Evolutionary conservation across 1,140 invertebrate species (phyloP).

Genomic region (Chlorops oryzae): DNA sequence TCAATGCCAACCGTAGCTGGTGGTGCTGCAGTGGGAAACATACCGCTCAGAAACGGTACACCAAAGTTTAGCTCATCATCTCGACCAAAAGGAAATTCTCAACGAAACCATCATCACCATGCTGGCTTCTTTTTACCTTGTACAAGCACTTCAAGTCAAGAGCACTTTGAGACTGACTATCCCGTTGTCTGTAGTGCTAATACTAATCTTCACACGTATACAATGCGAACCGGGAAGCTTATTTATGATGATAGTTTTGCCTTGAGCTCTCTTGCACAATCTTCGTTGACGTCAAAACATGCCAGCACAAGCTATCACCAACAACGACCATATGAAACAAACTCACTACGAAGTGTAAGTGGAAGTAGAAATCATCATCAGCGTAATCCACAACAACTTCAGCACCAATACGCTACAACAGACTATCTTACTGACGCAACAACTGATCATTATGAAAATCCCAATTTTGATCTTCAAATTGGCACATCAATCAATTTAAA

Average conservation of each 20-base stretch:
- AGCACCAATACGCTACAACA: slow-evolving; percentile 6
- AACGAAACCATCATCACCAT: slow-evolving; percentile 49
- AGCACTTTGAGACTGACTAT: slow-evolving; percentile 72
- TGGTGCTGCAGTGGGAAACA: slow-evolving; percentile 24
- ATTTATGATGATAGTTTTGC: slow-evolving; percentile 60
- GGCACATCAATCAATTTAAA: not conserved
- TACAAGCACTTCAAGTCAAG: slow-evolving; percentile 67
- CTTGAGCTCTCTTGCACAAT: slow-evolving; percentile 26
- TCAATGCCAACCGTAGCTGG: slow-evolving; percentile 7
- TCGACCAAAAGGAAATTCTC: too few relatives aligned
- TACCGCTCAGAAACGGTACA: slow-evolving; percentile 17
- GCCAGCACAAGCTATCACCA: slow-evolving; percentile 22
- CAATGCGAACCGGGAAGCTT: slow-evolving; percentile 67
- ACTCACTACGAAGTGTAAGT: slow-evolving; percentile 33
- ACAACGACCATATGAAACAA: slow-evolving; percentile 41
- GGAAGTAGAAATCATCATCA: slow-evolving; percentile 22
- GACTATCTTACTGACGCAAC: slow-evolving; percentile 33
- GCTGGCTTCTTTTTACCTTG: slow-evolving; percentile 69
- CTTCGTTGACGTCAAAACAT: slow-evolving; percentile 10
- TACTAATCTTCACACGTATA: slow-evolving; percentile 76
- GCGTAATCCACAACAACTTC: too few relatives aligned
- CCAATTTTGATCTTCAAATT: slow-evolving; percentile 45
- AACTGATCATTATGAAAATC: slow-evolving; percentile 46
- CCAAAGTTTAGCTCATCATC: too few relatives aligned
- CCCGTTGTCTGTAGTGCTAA: slow-evolving; percentile 80